These are phyloP conservation scores for Myotis vivesi DNA, from an alignment of 2,797 vertebrate species.

Conservation along the genomic window DNA sequence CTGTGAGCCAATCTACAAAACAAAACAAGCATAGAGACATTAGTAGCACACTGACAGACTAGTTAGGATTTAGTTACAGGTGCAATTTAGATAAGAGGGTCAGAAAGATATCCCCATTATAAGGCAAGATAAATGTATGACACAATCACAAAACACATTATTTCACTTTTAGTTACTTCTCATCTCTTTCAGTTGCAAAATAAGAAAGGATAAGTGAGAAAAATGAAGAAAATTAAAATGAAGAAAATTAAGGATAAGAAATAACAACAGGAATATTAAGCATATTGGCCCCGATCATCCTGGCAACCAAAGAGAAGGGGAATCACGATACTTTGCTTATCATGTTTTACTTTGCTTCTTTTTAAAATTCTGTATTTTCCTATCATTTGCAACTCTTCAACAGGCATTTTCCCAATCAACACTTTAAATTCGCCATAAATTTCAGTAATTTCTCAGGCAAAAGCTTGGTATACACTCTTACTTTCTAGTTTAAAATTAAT, in stretches of 20 bases:
- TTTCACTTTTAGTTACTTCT: not conserved
- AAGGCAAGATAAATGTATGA: not conserved
- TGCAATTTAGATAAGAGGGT: not conserved
- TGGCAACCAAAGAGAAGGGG: not conserved
- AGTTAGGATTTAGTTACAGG: not conserved
- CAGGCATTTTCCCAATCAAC: not conserved
- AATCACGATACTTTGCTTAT: accelerated
- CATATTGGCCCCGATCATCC: too few relatives aligned
- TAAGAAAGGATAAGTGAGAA: not conserved
- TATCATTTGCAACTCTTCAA: not conserved
- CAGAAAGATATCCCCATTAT: not conserved
- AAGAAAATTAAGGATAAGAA: not conserved
- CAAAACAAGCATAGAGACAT: not conserved
- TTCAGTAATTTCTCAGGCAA: not conserved
- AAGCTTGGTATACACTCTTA: not conserved
- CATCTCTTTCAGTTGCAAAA: not conserved
- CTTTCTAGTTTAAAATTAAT: conserved; percentile 1
- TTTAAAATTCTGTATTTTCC: not conserved
- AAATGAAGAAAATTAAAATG: not conserved
- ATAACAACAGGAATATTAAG: not conserved
- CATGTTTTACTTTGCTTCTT: not conserved
- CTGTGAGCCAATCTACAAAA: conserved; percentile 69
- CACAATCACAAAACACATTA: not conserved
- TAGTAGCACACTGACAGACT: not conserved
- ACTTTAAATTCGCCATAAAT: not conserved